These are phyloP conservation scores for Kryptopterus vitreolus DNA, from an alignment of 2,797 vertebrate genomes.

Conservation along the genomic window DNA sequence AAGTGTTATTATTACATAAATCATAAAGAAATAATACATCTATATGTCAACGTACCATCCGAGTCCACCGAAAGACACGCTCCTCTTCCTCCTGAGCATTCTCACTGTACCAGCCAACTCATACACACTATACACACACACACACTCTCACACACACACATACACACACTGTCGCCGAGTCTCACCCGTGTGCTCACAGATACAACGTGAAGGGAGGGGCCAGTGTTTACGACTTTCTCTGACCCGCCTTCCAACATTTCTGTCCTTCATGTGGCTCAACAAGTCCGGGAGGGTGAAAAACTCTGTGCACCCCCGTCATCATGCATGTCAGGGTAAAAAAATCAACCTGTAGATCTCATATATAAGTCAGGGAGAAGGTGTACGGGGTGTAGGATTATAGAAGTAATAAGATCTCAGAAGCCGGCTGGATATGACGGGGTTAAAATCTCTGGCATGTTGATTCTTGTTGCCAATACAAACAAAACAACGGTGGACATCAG, in stretches of 20 bases:
- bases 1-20: no score
- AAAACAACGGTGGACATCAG: neutral
- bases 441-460: neutral
- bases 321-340: no score
- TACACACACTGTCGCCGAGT: constrained; percentile 40
- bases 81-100: constrained; percentile 92
- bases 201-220: constrained; percentile 26
- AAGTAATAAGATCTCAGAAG: no score
- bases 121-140: constrained; percentile 14
- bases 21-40: no score
- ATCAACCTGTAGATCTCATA: no score
- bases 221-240: constrained; percentile 10
- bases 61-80: constrained; percentile 91
- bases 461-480: constrained; percentile 5
- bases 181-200: constrained; percentile 35
- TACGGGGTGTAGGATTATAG: neutral
- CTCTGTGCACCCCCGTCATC: neutral
- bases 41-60: constrained; percentile 82
- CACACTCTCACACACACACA: constrained; percentile 3
- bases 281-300: neutral
- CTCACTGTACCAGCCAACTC: constrained; percentile 60
- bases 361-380: neutral
- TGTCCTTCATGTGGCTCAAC: neutral
- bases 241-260: neutral
- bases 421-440: no score